Base-by-base conservation (phyloP, 2,888 invertebrate genomes). In the Ophonus ardosiacus region DNA sequence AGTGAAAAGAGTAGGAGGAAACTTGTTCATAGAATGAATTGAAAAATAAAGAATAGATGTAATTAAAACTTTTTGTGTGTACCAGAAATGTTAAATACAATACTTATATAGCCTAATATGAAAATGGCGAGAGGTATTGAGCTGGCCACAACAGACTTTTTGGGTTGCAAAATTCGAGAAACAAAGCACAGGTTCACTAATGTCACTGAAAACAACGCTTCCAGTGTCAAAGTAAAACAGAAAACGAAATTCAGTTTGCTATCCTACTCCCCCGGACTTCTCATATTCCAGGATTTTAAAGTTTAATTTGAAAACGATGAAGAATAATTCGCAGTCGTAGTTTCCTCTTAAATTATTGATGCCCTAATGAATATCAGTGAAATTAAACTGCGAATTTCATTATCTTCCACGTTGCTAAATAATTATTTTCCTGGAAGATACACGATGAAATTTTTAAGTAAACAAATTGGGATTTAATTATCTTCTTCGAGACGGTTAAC, bases 351-450 rank as follows among this genome's bases (percentile, higher is more conserved):
- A 71, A 71, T 71, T 71, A 71, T 71, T 71, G 38, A 71, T 40
- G 71, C 17, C 15, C 71, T 71, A 71, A 71, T 71, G 31, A 71
- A 71, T 71, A 71, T n/a, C 4, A 31, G 38, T 40, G 71, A 68
- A 68, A 68, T 68, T 68, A 24, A 68, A 68, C 68, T 38, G 31
- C 21, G 71, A 71, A 40, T 71, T 71, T 71, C 71, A 71, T 71
- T 71, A 40, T 71, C 15, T 38, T 38, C 68, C 31, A 40, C 38
- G n/a, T 17, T 71, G 71, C 40, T 15, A 71, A 71, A 71, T 31
- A 71, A 71, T 68, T 71, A 71, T 71, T 71, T 65, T 18, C 17
- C 15, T 65, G 18, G 65, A 65, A 21, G 65, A 18, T 31, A 24
- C 65, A 31, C 21, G 43, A 71, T 71, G 38, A 63, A 63, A 18